Evolutionary conservation across 37 sponge, comb jelly and placozoan genomes (phyloP).

Genomic region (Ianthella basta): DNA sequence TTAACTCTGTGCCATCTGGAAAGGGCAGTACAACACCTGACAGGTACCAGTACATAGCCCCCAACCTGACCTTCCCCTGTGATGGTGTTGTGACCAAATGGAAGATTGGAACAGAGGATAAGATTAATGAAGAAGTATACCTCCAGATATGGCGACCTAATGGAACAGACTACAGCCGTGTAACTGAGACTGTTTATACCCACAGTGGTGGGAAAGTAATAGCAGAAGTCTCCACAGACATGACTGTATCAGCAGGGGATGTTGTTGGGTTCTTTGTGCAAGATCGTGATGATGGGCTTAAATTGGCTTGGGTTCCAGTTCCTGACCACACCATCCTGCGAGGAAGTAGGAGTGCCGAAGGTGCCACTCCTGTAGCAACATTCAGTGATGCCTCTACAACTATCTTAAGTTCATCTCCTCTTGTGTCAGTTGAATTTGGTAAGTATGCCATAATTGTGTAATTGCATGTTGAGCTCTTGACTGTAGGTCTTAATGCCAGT

Average conservation of each 20-base stretch:
- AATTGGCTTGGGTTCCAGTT: background rate
- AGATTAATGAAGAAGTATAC: background rate
- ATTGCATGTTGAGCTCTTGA: too few relatives aligned
- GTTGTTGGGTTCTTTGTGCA: background rate
- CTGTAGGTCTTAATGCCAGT: too few relatives aligned
- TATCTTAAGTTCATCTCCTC: background rate
- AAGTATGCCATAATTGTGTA: background rate
- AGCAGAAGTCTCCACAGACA: background rate
- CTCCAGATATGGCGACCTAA: slow-evolving; percentile 12
- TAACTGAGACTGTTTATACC: background rate
- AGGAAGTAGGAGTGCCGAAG: background rate
- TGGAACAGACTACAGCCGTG: background rate
- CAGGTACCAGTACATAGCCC: slow-evolving; percentile 12
- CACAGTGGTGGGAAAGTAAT: background rate
- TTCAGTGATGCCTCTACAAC: background rate
- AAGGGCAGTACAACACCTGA: too few relatives aligned
- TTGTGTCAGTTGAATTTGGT: slow-evolving; percentile 1
- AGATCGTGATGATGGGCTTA: background rate
- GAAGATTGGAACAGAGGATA: slow-evolving; percentile 25
- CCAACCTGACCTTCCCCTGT: background rate
- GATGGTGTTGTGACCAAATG: slow-evolving; percentile 9
- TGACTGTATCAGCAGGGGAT: slow-evolving; percentile 27
- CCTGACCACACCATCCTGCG: slow-evolving; percentile 1
- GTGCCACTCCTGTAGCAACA: background rate
- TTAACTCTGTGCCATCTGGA: too few relatives aligned